Base-by-base conservation (phyloP, 2,113 vertebrate genomes). In the Nothobranchius furzeri region DNA sequence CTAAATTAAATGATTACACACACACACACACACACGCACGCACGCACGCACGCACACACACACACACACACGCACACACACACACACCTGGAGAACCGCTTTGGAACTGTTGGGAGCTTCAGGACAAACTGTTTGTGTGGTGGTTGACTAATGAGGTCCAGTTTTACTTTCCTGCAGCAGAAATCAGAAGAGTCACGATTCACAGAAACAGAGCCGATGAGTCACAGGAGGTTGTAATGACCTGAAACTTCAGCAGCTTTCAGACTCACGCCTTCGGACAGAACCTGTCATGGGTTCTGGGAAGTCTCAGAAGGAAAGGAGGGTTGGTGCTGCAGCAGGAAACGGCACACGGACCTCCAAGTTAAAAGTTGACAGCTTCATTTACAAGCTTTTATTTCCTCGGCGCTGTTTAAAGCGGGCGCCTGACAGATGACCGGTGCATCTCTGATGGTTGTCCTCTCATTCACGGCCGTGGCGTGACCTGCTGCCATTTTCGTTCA, bases 171-270 rank as follows among this genome's bases (percentile, higher is more conserved):
- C 45, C 13, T 47, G 42, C 45, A 61, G 64, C n/a, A 57, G 7
- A 56, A 70, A 45, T 59, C 35, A 60, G 25, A 51, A 10, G 24
- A 72, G 56, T 67, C 66, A 67, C 53, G 56, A 76, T 45, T 69
- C 20, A 2, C 24, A 10, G 60, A 1, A 9, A 15, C 62, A 35
- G 14, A 8, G 46, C 14, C 3, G 51, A 35, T 74, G 70, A 77
- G 56, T 82, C 59, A 56, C 25, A 12, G 13, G 15, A 40, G 50
- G 1, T 11, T 52, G 56, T 63, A 54, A 61, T 40, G 49, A 81
- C 40, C 49, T 35, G 63, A 1, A 4, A 42, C 63, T 20, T 20
- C 20, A 20, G 20, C 20, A 20, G 20, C 20, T 13, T 0, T 30
- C 30, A 30, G 20, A 35, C 43, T 25, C 50, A 48, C 30, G 30